phyloP scores from a whole-genome alignment of 2,113 vertebrate species.

The Coregonus clupeaformis region DNA sequence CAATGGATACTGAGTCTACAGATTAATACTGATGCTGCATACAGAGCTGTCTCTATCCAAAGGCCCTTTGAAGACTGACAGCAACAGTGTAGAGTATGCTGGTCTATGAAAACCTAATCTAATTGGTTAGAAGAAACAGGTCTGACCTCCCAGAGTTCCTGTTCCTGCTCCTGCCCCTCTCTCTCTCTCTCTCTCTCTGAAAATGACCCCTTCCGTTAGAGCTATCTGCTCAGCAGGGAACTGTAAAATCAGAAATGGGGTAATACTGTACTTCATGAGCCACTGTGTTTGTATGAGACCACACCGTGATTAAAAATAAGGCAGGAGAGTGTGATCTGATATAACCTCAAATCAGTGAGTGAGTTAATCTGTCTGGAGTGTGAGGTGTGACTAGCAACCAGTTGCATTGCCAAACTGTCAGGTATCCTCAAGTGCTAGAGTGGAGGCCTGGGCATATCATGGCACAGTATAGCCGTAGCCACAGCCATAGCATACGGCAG shows the following conservation, averaged over 20 bases:
- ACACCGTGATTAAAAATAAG: conserved; percentile 48
- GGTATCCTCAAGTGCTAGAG: background rate
- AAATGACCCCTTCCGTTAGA: conserved; percentile 65
- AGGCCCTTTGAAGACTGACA: conserved; percentile 29
- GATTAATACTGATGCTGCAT: conserved; percentile 19
- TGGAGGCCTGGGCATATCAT: background rate
- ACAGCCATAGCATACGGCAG: background rate
- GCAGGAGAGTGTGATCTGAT: conserved; percentile 47
- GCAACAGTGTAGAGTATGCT: too few relatives aligned
- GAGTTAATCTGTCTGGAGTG: conserved; percentile 59
- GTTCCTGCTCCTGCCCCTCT: background rate
- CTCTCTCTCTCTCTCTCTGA: conserved; percentile 8
- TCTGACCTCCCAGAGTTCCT: too few relatives aligned
- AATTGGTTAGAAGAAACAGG: too few relatives aligned
- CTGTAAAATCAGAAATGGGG: conserved; percentile 33
- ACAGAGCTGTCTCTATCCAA: conserved; percentile 16
- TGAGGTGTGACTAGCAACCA: conserved; percentile 50
- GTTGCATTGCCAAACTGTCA: conserved; percentile 47
- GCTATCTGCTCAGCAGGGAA: conserved; percentile 49
- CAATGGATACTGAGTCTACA: background rate
- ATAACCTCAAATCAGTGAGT: conserved; percentile 55
- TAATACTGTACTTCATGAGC: background rate
- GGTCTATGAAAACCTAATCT: too few relatives aligned
- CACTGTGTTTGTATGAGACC: conserved; percentile 25
- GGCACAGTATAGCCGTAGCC: background rate